Evolutionary conservation across 1,140 invertebrate genomes (phyloP), one percentile per base, ranked within the genome.

Genomic region (Macrobrachium nipponense): DNA sequence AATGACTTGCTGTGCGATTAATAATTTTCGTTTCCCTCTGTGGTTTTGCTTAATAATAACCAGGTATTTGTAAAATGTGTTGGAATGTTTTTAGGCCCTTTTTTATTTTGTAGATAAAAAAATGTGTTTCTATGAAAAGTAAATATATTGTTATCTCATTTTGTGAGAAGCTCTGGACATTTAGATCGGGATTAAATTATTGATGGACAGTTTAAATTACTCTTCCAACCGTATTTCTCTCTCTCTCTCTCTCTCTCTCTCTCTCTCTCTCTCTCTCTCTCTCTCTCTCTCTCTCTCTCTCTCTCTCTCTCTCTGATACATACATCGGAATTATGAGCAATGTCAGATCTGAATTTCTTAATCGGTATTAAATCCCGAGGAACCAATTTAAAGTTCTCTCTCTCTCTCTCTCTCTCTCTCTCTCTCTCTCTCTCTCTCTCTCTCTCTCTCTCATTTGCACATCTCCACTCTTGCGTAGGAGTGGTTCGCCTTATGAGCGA

Each of bases 371-470:
- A 58, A 58, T n/a, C 11, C 44, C 18, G 70, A n/a, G 18, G 20
- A 73, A 73, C 27, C 51, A 51, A 51, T 77, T 58, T 58, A 44
- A 27, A 23, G 23, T 15, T 27, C 68, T 20, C 68, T 70, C 68
- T 70, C 68, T 20, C 68, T 70, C 68, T 70, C 68, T 70, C 23
- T 70, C 64, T 68, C n/a, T 68, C n/a, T 76, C 73, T 76, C 27
- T 43, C n/a, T 77, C 76, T 78, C 76, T 78, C 76, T 78, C 76
- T 61, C 76, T 78, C 76, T 61, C 76, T 78, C 76, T 78, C 59
- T 78, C 76, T 78, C 76, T 61, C 58, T 78, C 20, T 23, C 68
- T 36, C 43, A 7, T n/a, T 23, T n/a, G 8, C 18, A 15, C 62
- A 66, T n/a, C 5, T n/a, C 15, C 18, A 51, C 58, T 18, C 44